Evolutionary conservation across 1,140 invertebrate genomes (phyloP).

Genomic region (Drosophila suzukii): DNA sequence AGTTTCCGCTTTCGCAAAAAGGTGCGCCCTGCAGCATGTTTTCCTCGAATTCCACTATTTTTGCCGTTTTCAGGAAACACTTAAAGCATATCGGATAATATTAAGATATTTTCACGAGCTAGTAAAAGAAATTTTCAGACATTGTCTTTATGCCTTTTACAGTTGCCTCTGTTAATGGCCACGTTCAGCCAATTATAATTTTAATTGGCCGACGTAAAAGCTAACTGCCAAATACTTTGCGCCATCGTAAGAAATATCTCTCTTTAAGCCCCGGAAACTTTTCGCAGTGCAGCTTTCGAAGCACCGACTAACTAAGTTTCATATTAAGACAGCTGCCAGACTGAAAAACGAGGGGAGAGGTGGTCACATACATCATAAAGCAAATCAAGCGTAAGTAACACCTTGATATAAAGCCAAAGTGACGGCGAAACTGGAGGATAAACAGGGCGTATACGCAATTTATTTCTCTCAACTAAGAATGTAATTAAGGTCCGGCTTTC

Average conservation of each 20-base stretch:
- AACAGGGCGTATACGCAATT: conserved; percentile 54
- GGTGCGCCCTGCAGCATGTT: conserved; percentile 45
- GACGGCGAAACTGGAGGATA: conserved; percentile 25
- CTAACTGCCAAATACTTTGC: conserved; percentile 29
- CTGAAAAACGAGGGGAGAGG: background rate
- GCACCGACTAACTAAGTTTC: conserved; percentile 49
- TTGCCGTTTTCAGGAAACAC: conserved; percentile 23
- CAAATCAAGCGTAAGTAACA: conserved; percentile 64
- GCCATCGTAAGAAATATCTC: conserved; percentile 16
- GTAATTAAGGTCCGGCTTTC: conserved; percentile 53
- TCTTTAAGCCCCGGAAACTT: conserved; percentile 31
- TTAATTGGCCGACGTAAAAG: conserved; percentile 62
- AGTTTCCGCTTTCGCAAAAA: conserved; percentile 56
- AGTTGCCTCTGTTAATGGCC: conserved; percentile 51
- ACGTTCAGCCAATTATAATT: conserved; percentile 72
- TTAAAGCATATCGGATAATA: conserved; percentile 44
- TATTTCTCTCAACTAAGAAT: conserved; percentile 13
- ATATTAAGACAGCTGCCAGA: conserved; percentile 53
- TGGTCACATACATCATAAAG: conserved; percentile 40
- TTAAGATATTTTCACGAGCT: conserved; percentile 39
- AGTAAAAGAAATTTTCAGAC: conserved; percentile 22
- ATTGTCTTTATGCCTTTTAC: conserved; percentile 67
- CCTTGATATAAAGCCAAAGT: conserved; percentile 51
- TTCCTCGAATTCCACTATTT: background rate
- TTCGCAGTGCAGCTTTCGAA: conserved; percentile 35